Percentiles rank a stretch among this genome's conserved stretches.
Evolutionary conservation across 2,113 vertebrate species (phyloP).

Genomic region (Eretmochelys imbricata): DNA sequence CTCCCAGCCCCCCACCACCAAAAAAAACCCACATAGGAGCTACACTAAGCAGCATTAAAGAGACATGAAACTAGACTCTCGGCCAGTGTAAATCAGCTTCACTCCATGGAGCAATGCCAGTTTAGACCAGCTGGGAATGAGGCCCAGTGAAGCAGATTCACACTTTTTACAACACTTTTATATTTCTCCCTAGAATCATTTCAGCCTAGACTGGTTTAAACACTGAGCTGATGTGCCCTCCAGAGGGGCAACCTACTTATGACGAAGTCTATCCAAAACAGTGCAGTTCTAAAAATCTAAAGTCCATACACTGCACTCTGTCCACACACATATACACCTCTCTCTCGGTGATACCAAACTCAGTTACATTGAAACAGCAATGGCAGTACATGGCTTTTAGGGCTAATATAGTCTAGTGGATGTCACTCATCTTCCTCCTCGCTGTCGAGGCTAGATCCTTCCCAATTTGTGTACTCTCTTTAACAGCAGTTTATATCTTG

Average conservation of each 20-base stretch:
- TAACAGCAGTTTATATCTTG: neutral
- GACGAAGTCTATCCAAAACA: neutral
- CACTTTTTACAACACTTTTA: neutral
- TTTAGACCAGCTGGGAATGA: neutral
- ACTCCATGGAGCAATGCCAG: neutral
- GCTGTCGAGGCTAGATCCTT: neutral
- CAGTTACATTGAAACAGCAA: neutral
- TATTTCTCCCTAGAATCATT: fast-evolving
- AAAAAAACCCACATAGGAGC: fast-evolving
- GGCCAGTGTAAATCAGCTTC: neutral
- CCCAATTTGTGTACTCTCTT: neutral
- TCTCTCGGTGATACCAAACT: neutral
- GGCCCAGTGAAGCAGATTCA: neutral
- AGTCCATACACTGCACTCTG: neutral
- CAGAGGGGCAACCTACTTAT: neutral
- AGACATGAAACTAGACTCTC: neutral
- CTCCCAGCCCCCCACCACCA: neutral
- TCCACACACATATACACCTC: neutral
- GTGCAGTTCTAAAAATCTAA: neutral
- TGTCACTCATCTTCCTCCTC: neutral
- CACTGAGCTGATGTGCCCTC: too few relatives aligned
- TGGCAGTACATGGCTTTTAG: fast-evolving
- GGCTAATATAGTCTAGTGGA: neutral
- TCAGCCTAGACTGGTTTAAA: neutral
- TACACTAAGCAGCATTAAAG: neutral